Percentiles rank a stretch among this genome's conserved stretches.
Conservation (phyloP, 2,113 vertebrate genomes). For the Microcebus griseorufus region DNA sequence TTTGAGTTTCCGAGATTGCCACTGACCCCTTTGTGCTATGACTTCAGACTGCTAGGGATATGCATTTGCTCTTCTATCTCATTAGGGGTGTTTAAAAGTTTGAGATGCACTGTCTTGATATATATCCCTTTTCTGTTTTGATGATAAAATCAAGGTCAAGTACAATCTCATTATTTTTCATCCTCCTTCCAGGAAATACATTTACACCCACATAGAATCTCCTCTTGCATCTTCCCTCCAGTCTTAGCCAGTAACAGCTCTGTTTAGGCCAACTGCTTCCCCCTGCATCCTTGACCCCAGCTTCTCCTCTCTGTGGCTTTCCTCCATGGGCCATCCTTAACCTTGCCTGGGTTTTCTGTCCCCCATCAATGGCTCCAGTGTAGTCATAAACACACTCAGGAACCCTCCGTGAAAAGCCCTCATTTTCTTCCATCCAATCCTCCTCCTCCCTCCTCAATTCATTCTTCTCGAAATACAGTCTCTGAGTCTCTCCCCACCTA, state of each 20-base stretch:
- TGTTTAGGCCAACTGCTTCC: neutral
- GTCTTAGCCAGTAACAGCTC: neutral
- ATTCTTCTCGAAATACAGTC: neutral
- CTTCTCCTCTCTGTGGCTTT: neutral
- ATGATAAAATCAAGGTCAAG: neutral
- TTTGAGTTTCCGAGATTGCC: slow-evolving; percentile 11
- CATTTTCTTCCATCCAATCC: neutral
- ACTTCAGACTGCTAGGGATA: neutral
- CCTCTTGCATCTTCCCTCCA: neutral
- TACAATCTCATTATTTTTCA: neutral
- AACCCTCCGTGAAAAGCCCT: neutral
- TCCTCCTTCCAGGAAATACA: neutral
- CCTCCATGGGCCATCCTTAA: neutral
- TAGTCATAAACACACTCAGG: neutral
- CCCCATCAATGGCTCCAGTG: neutral
- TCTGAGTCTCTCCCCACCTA: neutral
- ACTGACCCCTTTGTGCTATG: neutral
- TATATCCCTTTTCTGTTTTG: neutral
- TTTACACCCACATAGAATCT: neutral
- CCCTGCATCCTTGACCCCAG: neutral
- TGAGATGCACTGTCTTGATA: neutral
- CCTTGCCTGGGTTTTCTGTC: neutral
- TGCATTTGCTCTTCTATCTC: neutral
- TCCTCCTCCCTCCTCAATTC: neutral
- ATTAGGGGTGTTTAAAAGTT: neutral